A percentile compares a stretch with the other conserved stretches of the same genome.
These are phyloP conservation scores for Sebastes itinus DNA, from an alignment of 2,797 vertebrate species.

Conservation along the genomic window DNA sequence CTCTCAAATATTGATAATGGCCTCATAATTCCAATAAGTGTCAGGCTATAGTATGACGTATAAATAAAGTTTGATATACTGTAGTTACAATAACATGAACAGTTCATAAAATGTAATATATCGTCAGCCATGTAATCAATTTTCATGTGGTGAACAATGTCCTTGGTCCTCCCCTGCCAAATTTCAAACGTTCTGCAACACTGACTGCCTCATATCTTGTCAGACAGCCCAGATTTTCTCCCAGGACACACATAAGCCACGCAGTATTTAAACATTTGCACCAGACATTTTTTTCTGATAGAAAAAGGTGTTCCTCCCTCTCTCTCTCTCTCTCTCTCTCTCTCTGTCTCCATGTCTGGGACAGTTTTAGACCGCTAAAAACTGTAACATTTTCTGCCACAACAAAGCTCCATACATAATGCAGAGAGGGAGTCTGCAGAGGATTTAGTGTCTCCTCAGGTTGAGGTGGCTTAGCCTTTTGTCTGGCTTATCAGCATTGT, in stretches of 20 bases:
- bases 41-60: neutral
- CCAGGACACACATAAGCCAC: neutral
- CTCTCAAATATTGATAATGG: neutral
- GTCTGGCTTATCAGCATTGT: constrained; percentile 29
- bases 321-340: too few species aligned
- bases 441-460: constrained; percentile 39
- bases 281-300: neutral
- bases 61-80: neutral
- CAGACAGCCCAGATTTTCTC: neutral
- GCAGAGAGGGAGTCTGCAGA: constrained; percentile 31
- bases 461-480: constrained; percentile 31
- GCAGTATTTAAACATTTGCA: constrained; percentile 5
- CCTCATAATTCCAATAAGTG: neutral
- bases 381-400: constrained; percentile 5
- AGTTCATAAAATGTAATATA: neutral
- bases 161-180: constrained; percentile 2
- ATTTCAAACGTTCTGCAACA: neutral
- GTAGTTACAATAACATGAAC: neutral
- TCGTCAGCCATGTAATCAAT: neutral
- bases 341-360: neutral
- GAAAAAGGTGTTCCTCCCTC: neutral
- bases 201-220: constrained; percentile 9
- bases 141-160: neutral
- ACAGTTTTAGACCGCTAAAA: neutral
- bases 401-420: constrained; percentile 45